These are phyloP conservation scores for Neotoma lepida DNA, from an alignment of 2,113 vertebrate genomes.

Conservation along the genomic window DNA sequence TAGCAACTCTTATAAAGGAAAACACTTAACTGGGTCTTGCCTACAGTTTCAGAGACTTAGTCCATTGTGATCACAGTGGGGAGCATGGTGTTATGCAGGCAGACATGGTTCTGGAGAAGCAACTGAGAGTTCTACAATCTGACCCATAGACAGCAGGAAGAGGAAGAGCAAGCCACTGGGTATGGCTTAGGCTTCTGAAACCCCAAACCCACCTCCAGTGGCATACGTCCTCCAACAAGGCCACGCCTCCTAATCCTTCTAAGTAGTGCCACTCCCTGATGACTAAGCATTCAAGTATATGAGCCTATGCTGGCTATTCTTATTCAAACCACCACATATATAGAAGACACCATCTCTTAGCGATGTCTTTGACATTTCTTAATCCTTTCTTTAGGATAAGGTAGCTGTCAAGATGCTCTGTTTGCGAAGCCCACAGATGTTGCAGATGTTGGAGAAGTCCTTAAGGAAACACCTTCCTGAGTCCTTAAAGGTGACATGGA, in stretches of 20 bases:
- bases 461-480: conserved; percentile 61
- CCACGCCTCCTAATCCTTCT: neutral
- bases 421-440: conserved; percentile 40
- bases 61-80: neutral
- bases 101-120: neutral
- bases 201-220: neutral
- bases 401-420: conserved; percentile 45
- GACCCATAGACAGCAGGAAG: neutral
- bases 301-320: neutral
- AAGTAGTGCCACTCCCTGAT: neutral
- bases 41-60: neutral
- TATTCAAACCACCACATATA: neutral
- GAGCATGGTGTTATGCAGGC: neutral
- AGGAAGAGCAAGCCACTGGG: neutral
- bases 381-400: neutral
- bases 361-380: neutral
- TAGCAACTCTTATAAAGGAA: neutral
- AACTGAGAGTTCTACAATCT: neutral
- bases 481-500: conserved; percentile 63
- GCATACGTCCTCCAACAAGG: neutral
- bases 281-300: neutral
- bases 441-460: conserved; percentile 59
- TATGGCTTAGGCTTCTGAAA: neutral
- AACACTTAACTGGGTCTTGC: neutral
- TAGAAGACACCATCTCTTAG: neutral